Evolutionary conservation across 2,113 vertebrate genomes (phyloP).

Genomic region (Anarhynchus alexandrinus): DNA sequence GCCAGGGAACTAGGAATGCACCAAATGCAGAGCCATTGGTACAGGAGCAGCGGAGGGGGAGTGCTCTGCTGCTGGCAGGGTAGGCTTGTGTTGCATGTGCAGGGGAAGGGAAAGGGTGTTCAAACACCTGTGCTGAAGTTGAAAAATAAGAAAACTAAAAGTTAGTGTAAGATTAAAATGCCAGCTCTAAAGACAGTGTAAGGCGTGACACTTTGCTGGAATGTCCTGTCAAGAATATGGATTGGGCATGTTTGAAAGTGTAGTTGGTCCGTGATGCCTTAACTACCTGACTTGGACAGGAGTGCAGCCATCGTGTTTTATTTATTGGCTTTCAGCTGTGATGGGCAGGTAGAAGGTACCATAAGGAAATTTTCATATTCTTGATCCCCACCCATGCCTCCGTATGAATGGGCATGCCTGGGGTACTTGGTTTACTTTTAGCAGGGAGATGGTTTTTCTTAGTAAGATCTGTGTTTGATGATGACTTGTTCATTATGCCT

Average conservation of each 20-base stretch:
- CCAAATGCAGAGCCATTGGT: not conserved
- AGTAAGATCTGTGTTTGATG: not conserved
- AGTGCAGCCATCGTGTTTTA: not conserved
- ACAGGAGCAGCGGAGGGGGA: not conserved
- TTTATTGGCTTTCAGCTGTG: not conserved
- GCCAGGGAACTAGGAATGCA: not conserved
- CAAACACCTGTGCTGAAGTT: not conserved
- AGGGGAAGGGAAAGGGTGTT: not conserved
- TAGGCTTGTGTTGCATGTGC: not conserved
- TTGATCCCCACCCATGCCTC: not conserved
- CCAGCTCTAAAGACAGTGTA: not conserved
- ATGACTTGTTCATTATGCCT: not conserved
- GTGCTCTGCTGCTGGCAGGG: not conserved
- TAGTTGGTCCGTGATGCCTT: not conserved
- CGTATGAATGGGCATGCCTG: not conserved
- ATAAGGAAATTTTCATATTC: not conserved
- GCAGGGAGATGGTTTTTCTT: not conserved
- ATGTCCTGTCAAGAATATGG: not conserved
- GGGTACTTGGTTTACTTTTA: not conserved
- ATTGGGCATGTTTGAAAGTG: not conserved
- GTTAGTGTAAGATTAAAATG: not conserved
- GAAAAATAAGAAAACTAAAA: not conserved
- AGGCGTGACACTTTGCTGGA: not conserved
- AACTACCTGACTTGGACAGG: not conserved
- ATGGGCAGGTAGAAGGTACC: not conserved